These are phyloP conservation scores for Leiothrix lutea DNA, from an alignment of 2,113 vertebrate genomes.

Conservation along the genomic window DNA sequence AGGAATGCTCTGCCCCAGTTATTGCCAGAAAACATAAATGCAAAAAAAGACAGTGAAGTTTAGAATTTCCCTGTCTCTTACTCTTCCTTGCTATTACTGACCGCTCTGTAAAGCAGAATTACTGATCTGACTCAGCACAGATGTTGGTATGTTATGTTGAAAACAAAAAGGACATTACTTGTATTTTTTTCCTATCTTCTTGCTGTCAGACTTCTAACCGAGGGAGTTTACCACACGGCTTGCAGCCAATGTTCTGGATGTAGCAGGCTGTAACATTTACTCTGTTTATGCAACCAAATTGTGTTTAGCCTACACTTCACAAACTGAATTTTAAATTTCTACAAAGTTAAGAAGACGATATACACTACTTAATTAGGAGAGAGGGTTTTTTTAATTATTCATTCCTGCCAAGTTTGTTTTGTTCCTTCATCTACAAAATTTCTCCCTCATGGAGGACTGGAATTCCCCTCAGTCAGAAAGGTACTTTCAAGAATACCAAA, in stretches of 20 bases:
- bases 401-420: constrained; percentile 18
- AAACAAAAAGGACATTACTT: not conserved
- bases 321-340: constrained; percentile 40
- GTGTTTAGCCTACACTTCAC: constrained; percentile 41
- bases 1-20: not conserved
- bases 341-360: not conserved
- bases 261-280: not conserved
- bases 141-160: not conserved
- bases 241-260: constrained; percentile 1
- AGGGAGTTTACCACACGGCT: constrained; percentile 20
- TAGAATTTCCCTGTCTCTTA: not conserved
- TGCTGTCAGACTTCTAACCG: not conserved
- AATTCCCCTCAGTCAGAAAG: constrained; percentile 47
- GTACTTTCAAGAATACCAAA: constrained; percentile 45
- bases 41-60: not conserved
- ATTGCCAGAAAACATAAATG: not conserved
- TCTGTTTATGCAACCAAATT: constrained; percentile 21
- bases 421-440: constrained; percentile 24
- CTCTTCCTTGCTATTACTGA: not conserved
- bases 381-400: not conserved
- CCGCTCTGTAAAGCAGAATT: not conserved
- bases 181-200: not conserved
- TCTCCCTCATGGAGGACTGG: constrained; percentile 9
- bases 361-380: not conserved
- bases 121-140: not conserved